phyloP scores from a whole-genome alignment of 2,113 vertebrate species.

The Phodopus roborovskii region DNA sequence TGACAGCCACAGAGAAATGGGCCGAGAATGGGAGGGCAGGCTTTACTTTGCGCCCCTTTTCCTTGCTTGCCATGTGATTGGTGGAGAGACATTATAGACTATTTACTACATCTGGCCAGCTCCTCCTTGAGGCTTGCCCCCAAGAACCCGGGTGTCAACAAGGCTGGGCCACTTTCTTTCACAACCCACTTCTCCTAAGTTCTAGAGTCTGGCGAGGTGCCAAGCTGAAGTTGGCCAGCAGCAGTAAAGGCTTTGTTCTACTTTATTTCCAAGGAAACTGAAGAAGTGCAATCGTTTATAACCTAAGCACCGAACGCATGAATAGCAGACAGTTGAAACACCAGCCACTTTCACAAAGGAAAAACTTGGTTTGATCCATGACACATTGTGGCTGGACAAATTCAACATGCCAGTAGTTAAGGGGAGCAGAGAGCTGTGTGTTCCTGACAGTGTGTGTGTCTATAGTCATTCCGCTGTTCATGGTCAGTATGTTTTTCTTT shows the following conservation, averaged over 20 bases:
- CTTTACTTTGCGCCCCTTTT: neutral
- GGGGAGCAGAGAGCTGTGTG: neutral
- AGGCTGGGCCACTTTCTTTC: conserved; percentile 74
- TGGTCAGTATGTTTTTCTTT: conserved; percentile 66
- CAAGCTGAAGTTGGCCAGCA: conserved; percentile 67
- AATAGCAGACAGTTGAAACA: conserved; percentile 55
- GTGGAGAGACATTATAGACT: conserved; percentile 54
- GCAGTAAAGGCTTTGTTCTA: conserved; percentile 59
- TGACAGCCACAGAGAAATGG: neutral
- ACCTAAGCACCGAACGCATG: conserved; percentile 20
- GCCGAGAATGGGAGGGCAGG: neutral
- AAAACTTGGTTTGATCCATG: neutral
- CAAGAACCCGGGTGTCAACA: conserved; percentile 63
- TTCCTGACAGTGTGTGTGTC: conserved; percentile 78
- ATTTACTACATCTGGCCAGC: conserved; percentile 54
- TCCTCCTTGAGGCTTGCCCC: conserved; percentile 73
- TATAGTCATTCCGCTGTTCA: conserved; percentile 55
- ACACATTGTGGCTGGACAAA: conserved; percentile 62
- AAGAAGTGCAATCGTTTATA: conserved; percentile 54
- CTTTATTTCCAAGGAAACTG: conserved; percentile 79
- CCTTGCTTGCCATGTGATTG: neutral
- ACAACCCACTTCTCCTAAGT: conserved; percentile 75
- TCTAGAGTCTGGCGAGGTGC: conserved; percentile 69
- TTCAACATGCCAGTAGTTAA: conserved; percentile 40
- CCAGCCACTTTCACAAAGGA: conserved; percentile 38